A percentile compares a stretch with the other conserved stretches of the same genome.
Evolutionary conservation across 2,888 invertebrate species (phyloP).

Genomic region (Bugulina stolonifera): DNA sequence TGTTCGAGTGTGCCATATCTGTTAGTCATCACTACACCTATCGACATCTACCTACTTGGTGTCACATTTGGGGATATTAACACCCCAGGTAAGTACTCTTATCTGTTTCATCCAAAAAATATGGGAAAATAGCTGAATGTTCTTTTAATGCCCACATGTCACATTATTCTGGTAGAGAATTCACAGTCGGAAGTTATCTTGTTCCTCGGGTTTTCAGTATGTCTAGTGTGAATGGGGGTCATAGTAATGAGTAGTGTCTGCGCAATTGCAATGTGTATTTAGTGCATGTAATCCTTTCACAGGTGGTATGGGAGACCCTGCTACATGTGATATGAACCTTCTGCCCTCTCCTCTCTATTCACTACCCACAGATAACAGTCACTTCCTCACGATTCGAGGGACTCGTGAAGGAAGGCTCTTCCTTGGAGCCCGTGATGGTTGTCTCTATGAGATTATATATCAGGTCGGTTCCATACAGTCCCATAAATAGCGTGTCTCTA

Average conservation of each 20-base stretch:
- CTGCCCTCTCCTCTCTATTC: conserved; percentile 91
- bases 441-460: conserved; percentile 87
- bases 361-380: conserved; percentile 75
- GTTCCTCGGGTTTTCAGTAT: too few relatives aligned
- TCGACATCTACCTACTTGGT: conserved; percentile 85
- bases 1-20: conserved; percentile 70
- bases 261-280: too few relatives aligned
- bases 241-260: too few relatives aligned
- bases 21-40: conserved; percentile 84
- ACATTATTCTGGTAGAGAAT: too few relatives aligned
- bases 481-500: too few relatives aligned
- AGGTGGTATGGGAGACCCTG: conserved; percentile 5
- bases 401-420: conserved; percentile 82
- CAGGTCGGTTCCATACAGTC: too few relatives aligned
- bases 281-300: too few relatives aligned
- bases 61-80: conserved; percentile 51
- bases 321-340: conserved; percentile 68
- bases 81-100: neutral
- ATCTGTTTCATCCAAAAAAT: neutral
- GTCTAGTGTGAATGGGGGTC: too few relatives aligned
- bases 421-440: conserved; percentile 88
- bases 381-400: conserved; percentile 75
- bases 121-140: too few relatives aligned
- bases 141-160: too few relatives aligned
- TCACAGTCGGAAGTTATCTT: too few relatives aligned